These are phyloP conservation scores for Crossaster papposus DNA, from an alignment of 53 echinoderm and acorn worm species.

Conservation along the genomic window DNA sequence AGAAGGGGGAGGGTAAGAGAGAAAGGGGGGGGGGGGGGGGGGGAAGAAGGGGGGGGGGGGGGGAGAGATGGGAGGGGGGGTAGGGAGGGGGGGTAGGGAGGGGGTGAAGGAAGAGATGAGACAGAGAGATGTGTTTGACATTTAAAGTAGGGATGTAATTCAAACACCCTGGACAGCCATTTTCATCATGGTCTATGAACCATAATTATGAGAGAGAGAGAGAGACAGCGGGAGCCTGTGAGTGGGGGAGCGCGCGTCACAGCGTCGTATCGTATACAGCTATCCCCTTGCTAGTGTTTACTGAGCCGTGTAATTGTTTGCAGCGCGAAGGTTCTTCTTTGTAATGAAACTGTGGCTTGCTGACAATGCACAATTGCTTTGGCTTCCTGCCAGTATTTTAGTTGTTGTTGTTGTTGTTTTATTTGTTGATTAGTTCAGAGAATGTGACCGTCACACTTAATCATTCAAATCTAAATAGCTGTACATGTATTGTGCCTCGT, in stretches of 20 bases:
- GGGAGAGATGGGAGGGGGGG: not conserved
- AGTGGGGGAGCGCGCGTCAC: not conserved
- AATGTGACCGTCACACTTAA: not conserved
- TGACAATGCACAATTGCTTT: not conserved
- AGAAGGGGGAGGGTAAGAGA: slow-evolving; percentile 21
- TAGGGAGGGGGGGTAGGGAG: not conserved
- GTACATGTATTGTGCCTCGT: not conserved
- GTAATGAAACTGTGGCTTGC: slow-evolving; percentile 16
- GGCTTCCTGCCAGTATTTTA: not conserved
- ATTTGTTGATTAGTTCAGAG: not conserved
- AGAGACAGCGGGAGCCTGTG: not conserved
- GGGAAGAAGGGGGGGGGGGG: not conserved
- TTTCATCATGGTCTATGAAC: slow-evolving; percentile 53
- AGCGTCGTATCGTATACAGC: not conserved
- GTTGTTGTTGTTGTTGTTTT: not conserved
- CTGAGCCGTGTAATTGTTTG: slow-evolving; percentile 62
- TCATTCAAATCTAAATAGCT: not conserved
- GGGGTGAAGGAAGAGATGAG: not conserved
- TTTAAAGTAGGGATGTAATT: slow-evolving; percentile 46
- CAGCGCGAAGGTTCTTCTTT: slow-evolving; percentile 9
- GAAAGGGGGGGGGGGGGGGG: slow-evolving; percentile 20
- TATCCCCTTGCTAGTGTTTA: slow-evolving; percentile 27
- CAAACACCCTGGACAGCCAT: slow-evolving; percentile 30
- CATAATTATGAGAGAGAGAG: slow-evolving; percentile 27
- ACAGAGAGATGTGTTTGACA: slow-evolving; percentile 36